Evolutionary conservation across 2,888 invertebrate species (phyloP).

Genomic region (Sesia apiformis): DNA sequence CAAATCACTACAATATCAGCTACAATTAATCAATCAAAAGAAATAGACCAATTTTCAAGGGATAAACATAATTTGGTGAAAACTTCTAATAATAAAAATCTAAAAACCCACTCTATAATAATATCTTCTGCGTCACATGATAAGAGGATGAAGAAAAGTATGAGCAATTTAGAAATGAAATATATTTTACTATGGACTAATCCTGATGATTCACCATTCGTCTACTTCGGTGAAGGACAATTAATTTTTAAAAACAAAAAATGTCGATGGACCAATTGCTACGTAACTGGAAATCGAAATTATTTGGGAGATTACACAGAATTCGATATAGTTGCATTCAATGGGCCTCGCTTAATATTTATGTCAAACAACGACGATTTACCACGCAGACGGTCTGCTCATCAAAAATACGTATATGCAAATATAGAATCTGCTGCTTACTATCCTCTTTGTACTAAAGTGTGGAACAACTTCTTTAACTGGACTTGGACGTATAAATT

Average conservation of each 20-base stretch:
- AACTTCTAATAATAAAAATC: too few species aligned
- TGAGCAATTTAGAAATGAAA: conserved; percentile 14
- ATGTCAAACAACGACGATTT: conserved; percentile 16
- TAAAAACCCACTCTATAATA: too few species aligned
- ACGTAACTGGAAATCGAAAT: conserved; percentile 34
- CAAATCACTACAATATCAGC: too few species aligned
- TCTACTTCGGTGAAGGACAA: conserved; percentile 36
- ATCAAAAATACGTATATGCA: conserved; percentile 46
- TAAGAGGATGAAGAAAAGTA: too few species aligned
- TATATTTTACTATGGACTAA: conserved; percentile 49
- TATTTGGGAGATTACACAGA: conserved; percentile 27
- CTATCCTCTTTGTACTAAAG: conserved; percentile 31
- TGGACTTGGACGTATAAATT: conserved; percentile 60
- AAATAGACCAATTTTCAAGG: too few species aligned
- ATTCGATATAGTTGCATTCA: conserved; percentile 42
- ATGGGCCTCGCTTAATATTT: conserved; percentile 32
- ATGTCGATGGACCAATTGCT: conserved; percentile 44
- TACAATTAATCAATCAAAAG: too few species aligned
- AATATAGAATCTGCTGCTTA: conserved; percentile 41
- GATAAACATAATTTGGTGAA: too few species aligned
- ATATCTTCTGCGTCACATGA: too few species aligned
- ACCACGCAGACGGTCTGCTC: conserved; percentile 22
- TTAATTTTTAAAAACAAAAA: conserved; percentile 29
- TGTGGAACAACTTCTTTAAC: conserved; percentile 43
- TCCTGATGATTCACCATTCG: conserved; percentile 28